These are phyloP conservation scores for Hydrozoanthus gracilis DNA, from an alignment of 92 coral and sea anemone species.

Conservation along the genomic window DNA sequence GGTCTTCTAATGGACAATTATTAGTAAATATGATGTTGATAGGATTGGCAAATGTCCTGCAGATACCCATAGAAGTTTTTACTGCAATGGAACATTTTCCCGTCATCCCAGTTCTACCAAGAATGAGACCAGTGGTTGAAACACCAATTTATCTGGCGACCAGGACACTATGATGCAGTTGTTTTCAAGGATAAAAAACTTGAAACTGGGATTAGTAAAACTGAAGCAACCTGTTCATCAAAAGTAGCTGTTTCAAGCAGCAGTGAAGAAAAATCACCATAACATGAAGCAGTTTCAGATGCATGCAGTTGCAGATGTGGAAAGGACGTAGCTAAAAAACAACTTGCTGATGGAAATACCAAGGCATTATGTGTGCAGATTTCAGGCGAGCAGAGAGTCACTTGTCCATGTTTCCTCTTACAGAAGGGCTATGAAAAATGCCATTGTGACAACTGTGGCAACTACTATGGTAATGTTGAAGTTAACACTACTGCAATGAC, in stretches of 20 bases:
- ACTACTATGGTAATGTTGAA: slow-evolving; percentile 40
- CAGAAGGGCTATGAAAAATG: slow-evolving; percentile 40
- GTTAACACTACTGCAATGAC: slow-evolving; percentile 28
- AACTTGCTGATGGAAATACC: not conserved
- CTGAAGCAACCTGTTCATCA: not conserved
- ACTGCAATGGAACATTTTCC: no score
- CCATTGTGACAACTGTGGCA: slow-evolving; percentile 34
- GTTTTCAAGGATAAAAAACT: slow-evolving; percentile 7
- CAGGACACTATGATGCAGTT: slow-evolving; percentile 59
- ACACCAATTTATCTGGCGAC: slow-evolving; percentile 54
- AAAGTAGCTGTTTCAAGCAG: not conserved
- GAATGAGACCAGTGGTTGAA: no score
- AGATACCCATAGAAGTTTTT: slow-evolving; percentile 31
- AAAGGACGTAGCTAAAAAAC: slow-evolving; percentile 44
- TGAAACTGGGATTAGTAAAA: not conserved
- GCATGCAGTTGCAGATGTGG: slow-evolving; percentile 43
- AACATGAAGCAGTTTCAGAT: slow-evolving; percentile 12
- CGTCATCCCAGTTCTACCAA: slow-evolving; percentile 48
- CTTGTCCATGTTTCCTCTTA: slow-evolving; percentile 51
- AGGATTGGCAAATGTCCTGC: no score
- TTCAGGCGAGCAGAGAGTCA: slow-evolving; percentile 47
- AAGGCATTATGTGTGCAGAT: slow-evolving; percentile 49
- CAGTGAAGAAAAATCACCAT: not conserved
- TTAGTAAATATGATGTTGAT: slow-evolving; percentile 55
- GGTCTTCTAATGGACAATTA: slow-evolving; percentile 44